Evolutionary conservation across 2,797 vertebrate species (phyloP).

Genomic region (Silurus lanzhouensis): DNA sequence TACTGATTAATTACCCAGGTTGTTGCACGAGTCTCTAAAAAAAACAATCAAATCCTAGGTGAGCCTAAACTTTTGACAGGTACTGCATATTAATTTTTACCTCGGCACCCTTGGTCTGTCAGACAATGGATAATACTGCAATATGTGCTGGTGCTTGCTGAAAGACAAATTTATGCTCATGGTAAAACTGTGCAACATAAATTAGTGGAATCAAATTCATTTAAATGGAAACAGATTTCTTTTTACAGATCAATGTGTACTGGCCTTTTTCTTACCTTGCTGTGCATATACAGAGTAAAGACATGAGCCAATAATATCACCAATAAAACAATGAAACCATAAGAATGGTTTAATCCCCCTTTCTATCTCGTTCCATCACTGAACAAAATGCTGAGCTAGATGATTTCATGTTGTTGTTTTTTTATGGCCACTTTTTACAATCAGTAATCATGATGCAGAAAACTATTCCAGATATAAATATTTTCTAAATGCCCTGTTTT

Average conservation of each 20-base stretch:
- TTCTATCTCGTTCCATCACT: not conserved
- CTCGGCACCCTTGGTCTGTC: not conserved
- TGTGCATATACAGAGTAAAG: not conserved
- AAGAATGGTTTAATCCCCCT: not conserved
- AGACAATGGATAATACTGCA: not conserved
- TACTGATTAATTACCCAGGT: too few species aligned
- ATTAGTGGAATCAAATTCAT: not conserved
- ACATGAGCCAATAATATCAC: not conserved
- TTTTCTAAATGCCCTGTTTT: not conserved
- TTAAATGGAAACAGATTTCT: not conserved
- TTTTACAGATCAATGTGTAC: too few species aligned
- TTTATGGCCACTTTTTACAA: not conserved
- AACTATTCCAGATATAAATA: not conserved
- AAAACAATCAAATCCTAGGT: too few species aligned
- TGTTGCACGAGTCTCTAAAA: too few species aligned
- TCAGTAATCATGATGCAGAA: not conserved
- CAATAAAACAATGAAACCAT: not conserved
- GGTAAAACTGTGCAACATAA: not conserved
- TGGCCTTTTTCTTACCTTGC: not conserved
- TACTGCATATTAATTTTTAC: too few species aligned
- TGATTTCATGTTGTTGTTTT: not conserved
- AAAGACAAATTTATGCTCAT: not conserved
- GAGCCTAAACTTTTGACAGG: too few species aligned
- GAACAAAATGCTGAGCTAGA: not conserved
- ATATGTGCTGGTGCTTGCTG: not conserved